Conservation (phyloP, 2,797 vertebrate species). For the Tadarida brasiliensis region DNA sequence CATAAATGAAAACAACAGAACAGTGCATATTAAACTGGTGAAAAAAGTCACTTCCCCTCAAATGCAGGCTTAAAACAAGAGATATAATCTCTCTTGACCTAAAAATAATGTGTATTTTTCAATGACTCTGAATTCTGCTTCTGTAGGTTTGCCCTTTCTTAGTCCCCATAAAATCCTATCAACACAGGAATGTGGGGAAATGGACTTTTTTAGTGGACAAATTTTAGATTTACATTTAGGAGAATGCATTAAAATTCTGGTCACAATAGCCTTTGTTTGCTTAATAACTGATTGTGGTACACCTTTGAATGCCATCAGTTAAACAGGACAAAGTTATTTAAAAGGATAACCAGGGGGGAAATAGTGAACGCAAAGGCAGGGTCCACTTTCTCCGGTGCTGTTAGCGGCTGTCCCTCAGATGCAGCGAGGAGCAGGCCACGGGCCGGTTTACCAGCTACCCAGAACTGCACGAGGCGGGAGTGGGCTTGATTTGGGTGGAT, state of each 20-base stretch:
- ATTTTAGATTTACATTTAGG: slow-evolving; percentile 66
- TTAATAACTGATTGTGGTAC: slow-evolving; percentile 76
- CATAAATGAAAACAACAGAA: slow-evolving; percentile 85
- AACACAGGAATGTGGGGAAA: slow-evolving; percentile 79
- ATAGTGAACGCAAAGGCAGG: neutral
- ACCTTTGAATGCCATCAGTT: slow-evolving; percentile 80
- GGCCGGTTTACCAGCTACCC: slow-evolving; percentile 37
- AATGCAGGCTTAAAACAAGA: slow-evolving; percentile 58
- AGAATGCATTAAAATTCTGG: slow-evolving; percentile 74
- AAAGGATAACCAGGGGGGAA: slow-evolving; percentile 22
- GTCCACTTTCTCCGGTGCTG: neutral
- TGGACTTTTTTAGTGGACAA: slow-evolving; percentile 56
- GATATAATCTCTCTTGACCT: slow-evolving; percentile 53
- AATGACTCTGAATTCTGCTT: slow-evolving; percentile 80
- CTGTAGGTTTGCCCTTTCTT: slow-evolving; percentile 79
- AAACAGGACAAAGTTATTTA: slow-evolving; percentile 76
- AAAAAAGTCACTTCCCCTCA: slow-evolving; percentile 63
- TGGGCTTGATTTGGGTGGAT: slow-evolving; percentile 35
- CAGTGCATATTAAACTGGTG: slow-evolving; percentile 50
- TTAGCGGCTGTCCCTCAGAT: neutral
- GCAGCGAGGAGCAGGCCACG: neutral
- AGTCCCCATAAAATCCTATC: slow-evolving; percentile 81
- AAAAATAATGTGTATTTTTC: slow-evolving; percentile 53
- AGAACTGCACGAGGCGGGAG: slow-evolving; percentile 74
- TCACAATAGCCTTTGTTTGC: slow-evolving; percentile 74